Conservation (phyloP, 2,113 vertebrate genomes). For the Oceanites oceanicus region DNA sequence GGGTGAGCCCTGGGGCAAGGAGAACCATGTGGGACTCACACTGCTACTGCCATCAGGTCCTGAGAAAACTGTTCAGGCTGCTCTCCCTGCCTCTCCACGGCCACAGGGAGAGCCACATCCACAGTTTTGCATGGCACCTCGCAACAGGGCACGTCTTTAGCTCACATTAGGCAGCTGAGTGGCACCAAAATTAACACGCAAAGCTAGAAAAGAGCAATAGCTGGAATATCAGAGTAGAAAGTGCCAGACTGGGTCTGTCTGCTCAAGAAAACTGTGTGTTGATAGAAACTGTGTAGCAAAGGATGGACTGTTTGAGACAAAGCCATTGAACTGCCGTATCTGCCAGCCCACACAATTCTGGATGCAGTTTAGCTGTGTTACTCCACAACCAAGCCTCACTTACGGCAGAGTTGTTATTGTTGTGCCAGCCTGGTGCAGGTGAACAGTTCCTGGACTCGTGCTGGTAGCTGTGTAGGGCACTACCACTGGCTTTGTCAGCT, state of each 20-base stretch:
- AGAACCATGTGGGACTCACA: background rate
- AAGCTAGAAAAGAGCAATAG: background rate
- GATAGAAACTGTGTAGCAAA: background rate
- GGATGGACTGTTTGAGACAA: background rate
- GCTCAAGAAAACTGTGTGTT: background rate
- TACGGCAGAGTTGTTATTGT: background rate
- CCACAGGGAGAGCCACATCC: background rate
- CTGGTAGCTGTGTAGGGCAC: background rate
- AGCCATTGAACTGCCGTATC: fast-evolving
- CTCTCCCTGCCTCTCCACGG: background rate
- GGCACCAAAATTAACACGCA: background rate
- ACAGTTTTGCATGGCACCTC: background rate
- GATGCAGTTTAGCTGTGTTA: background rate
- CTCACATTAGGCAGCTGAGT: background rate
- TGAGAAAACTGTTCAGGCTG: background rate
- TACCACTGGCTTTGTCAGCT: background rate
- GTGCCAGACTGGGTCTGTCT: background rate
- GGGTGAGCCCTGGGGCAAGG: background rate
- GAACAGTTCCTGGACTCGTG: background rate
- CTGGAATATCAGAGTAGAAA: background rate
- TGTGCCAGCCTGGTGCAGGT: background rate
- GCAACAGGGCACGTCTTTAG: background rate
- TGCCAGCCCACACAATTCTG: background rate
- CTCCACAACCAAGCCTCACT: background rate
- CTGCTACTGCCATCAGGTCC: background rate